Percentiles rank a stretch among this genome's conserved stretches.
phyloP scores from a whole-genome alignment of 2,888 invertebrate genomes.

The Danaus chrysippus region DNA sequence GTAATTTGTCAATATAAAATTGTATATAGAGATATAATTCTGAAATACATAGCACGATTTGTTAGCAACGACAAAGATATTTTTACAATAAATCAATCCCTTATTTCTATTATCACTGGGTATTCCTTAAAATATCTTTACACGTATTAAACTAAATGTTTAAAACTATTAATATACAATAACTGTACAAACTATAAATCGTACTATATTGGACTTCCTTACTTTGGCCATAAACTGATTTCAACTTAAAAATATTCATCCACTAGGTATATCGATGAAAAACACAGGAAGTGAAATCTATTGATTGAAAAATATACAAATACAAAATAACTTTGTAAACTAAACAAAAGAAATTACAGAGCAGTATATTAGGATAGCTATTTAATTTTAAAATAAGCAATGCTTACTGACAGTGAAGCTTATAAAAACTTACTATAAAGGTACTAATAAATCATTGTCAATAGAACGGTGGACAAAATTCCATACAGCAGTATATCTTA shows the following conservation, averaged over 20 bases:
- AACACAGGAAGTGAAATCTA: constrained; percentile 10
- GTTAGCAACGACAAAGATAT: constrained; percentile 53
- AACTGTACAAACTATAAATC: constrained; percentile 66
- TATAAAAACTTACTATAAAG: constrained; percentile 40
- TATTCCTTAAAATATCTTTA: constrained; percentile 63
- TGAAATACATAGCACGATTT: constrained; percentile 60
- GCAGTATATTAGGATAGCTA: constrained; percentile 14
- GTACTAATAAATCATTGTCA: constrained; percentile 64
- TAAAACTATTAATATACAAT: constrained; percentile 56
- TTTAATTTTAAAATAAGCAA: constrained; percentile 31
- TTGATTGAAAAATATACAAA: constrained; percentile 12
- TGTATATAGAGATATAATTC: constrained; percentile 44
- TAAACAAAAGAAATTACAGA: constrained; percentile 12
- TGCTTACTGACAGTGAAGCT: constrained; percentile 37
- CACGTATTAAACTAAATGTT: constrained; percentile 41
- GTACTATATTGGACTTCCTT: constrained; percentile 66
- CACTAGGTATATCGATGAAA: constrained; percentile 7
- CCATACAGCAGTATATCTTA: constrained; percentile 37
- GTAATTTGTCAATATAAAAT: constrained; percentile 36
- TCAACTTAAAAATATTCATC: constrained; percentile 16
- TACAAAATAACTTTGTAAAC: constrained; percentile 9
- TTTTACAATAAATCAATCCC: constrained; percentile 58
- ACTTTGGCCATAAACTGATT: constrained; percentile 67
- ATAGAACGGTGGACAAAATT: constrained; percentile 59
- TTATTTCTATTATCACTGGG: constrained; percentile 77